A percentile compares a stretch with the other conserved stretches of the same genome.
Conservation (phyloP, 2,888 invertebrate genomes). For the Embidobia sp. region DNA sequence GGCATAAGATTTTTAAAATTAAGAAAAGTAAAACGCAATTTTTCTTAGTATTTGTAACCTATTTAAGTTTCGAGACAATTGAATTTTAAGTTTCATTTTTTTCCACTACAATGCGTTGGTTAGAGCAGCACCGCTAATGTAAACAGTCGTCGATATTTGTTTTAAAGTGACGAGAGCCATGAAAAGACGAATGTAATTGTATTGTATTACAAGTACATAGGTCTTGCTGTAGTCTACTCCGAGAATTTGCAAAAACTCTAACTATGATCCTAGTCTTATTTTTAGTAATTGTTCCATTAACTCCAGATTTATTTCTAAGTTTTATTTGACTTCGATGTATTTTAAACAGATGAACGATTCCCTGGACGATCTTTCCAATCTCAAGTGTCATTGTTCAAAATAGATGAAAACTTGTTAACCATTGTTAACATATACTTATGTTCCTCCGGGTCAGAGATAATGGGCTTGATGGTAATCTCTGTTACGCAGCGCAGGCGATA, state of each 20-base stretch:
- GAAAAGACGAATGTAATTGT: not conserved
- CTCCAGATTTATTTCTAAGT: not conserved
- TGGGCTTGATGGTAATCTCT: slow-evolving; percentile 1
- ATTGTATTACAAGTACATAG: not conserved
- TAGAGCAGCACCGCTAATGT: too few relatives aligned
- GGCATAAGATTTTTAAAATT: too few relatives aligned
- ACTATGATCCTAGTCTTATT: not conserved
- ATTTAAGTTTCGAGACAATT: too few relatives aligned
- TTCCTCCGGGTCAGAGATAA: slow-evolving; percentile 2
- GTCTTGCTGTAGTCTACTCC: slow-evolving; percentile 6
- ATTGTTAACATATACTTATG: slow-evolving; percentile 1
- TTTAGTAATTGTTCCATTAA: not conserved
- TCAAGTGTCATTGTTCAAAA: slow-evolving; percentile 1
- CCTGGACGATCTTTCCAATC: not conserved
- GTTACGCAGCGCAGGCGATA: not conserved
- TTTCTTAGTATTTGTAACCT: too few relatives aligned
- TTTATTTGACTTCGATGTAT: not conserved
- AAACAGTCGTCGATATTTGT: not conserved
- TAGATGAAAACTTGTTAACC: not conserved
- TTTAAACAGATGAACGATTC: not conserved
- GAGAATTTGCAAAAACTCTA: slow-evolving; percentile 2
- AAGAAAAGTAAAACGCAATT: too few relatives aligned
- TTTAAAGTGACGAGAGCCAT: not conserved
- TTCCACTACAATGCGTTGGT: too few relatives aligned
- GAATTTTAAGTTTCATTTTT: too few relatives aligned